A percentile compares a stretch with the other conserved stretches of the same genome.
Conservation (phyloP, 2,113 vertebrate genomes). For the Echinops telfairi region DNA sequence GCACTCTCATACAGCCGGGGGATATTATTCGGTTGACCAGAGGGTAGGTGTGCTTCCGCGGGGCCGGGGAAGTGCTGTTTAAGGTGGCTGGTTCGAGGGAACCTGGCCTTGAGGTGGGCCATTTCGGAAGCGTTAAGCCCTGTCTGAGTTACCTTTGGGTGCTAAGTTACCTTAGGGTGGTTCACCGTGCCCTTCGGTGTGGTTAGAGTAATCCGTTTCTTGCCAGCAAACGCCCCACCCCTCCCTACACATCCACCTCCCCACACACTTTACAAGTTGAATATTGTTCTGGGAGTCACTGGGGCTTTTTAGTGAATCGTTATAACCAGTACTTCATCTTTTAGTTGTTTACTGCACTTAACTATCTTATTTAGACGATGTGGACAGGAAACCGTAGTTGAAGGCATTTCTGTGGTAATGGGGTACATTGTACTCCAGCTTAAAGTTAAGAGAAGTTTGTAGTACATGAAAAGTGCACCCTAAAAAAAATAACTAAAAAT, state of each 20-base stretch:
- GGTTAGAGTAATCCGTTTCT: background rate
- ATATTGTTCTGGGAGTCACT: background rate
- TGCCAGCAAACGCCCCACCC: background rate
- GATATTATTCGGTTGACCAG: constrained; percentile 98
- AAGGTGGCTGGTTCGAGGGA: background rate
- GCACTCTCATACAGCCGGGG: constrained; percentile 96
- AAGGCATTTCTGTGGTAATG: background rate
- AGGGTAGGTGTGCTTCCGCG: constrained; percentile 90
- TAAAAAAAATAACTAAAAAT: background rate
- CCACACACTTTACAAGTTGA: background rate
- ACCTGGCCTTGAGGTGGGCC: background rate
- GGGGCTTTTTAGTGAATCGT: background rate
- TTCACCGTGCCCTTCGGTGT: too few species aligned
- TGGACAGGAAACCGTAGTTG: background rate
- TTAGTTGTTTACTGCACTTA: background rate
- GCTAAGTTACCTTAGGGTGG: too few species aligned
- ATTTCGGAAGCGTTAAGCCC: background rate
- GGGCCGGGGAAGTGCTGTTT: background rate
- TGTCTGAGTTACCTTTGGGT: background rate
- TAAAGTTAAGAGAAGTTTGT: background rate
- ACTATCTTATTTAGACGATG: background rate
- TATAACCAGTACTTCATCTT: background rate
- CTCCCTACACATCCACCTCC: background rate
- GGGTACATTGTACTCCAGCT: background rate
- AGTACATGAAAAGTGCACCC: background rate